A percentile compares a stretch with the other conserved stretches of the same genome.
Conservation (phyloP, 2,888 invertebrate genomes). For the Phragmatobia fuliginosa region DNA sequence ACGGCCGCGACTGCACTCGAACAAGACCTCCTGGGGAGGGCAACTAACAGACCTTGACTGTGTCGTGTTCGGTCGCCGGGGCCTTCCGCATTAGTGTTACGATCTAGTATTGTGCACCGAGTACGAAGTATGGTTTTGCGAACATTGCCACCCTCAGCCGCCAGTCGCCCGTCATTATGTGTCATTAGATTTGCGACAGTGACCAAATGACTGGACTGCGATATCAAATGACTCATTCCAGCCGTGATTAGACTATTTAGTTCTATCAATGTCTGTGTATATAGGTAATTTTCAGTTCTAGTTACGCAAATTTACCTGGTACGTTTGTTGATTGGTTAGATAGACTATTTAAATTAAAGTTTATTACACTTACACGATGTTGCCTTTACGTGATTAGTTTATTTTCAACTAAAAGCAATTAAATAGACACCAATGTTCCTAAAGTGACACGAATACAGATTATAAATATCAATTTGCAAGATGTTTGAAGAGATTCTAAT, state of each 20-base stretch:
- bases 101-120: conserved; percentile 56
- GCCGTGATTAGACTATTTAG: conserved; percentile 79
- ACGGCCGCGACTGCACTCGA: conserved; percentile 69
- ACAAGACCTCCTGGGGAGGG: conserved; percentile 76
- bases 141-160: conserved; percentile 68
- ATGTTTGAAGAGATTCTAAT: conserved; percentile 40
- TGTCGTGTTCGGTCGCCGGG: conserved; percentile 48
- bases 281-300: conserved; percentile 51
- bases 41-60: conserved; percentile 81
- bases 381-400: not conserved
- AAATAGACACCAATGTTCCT: conserved; percentile 10
- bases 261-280: conserved; percentile 67
- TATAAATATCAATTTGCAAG: conserved; percentile 40
- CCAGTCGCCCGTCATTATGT: conserved; percentile 82
- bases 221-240: conserved; percentile 85
- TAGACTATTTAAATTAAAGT: not conserved
- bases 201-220: conserved; percentile 85
- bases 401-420: not conserved
- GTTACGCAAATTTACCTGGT: conserved; percentile 39
- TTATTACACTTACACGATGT: not conserved
- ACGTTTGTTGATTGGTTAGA: conserved; percentile 11
- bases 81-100: conserved; percentile 55
- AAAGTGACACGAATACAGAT: conserved; percentile 32
- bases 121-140: conserved; percentile 49
- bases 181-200: conserved; percentile 87